Evolutionary conservation across 2,113 vertebrate genomes (phyloP), one percentile per base, ranked within the genome.

Genomic region (Leucoraja erinaceus): DNA sequence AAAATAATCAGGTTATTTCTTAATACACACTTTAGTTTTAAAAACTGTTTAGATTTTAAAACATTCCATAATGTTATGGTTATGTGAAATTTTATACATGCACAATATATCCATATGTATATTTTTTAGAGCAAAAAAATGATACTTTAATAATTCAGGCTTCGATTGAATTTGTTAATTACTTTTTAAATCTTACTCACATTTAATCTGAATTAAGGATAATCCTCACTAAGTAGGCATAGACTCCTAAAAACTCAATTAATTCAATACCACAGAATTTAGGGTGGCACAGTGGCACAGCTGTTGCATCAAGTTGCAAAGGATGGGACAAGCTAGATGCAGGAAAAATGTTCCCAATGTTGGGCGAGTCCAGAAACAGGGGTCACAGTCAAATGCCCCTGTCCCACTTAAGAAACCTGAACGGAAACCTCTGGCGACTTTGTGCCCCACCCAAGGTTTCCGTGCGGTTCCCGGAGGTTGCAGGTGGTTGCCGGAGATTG

Each of bases 31-130:
- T n/a, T 9, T 84, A 61, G 25, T 83, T 56, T 61, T 5, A 28
- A 84, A 84, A 59, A 25, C 56, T 84, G 25, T 84, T 84, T 14
- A 84, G 81, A 84, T 84, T 84, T 22, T n/a, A 84, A 84, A 84
- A 84, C 59, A 84, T 84, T 56, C 54, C 25, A 12, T 81, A 1
- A 47, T 59, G 12, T 28, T 84, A 59, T 84, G 79, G 22, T 22
- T 56, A 83, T 20, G 8, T 54, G 70, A 20, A 72, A 72, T 72
- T 5, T 3, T 20, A 72, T 72, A 4, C 22, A 47, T 18, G 25
- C 47, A 16, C n/a, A 77, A 83, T 84, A 2, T n/a, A 59, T 14
- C 11, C 54, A 84, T 59, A 84, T 59, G 59, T 12, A 61, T n/a
- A 18, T 25, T 84, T 59, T 0, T 25, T n/a, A 54, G 9, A 61